A percentile compares a stretch with the other conserved stretches of the same genome.
phyloP scores from a whole-genome alignment of 2,888 invertebrate species.

The Tuberolachnus salignus region DNA sequence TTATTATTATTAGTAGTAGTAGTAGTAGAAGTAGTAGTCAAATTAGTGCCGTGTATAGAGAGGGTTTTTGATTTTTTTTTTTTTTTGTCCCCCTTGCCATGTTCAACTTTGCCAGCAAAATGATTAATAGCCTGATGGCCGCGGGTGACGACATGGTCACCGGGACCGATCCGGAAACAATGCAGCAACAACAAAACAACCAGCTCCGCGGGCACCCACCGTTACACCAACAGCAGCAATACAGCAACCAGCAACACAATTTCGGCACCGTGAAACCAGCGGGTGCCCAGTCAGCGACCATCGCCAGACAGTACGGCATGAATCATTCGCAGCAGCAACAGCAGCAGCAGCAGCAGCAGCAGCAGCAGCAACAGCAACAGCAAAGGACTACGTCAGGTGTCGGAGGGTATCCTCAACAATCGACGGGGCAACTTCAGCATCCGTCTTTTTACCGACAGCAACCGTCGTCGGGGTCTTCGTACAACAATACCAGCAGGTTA shows the following conservation, averaged over 20 bases:
- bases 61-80: too few relatives aligned
- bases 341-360: conserved; percentile 55
- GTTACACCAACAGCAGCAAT: conserved; percentile 38
- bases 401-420: neutral
- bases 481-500: neutral
- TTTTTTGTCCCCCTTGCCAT: conserved; percentile 58
- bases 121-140: conserved; percentile 64
- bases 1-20: too few relatives aligned
- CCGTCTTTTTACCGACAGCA: conserved; percentile 57
- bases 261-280: too few relatives aligned
- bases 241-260: neutral
- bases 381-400: neutral
- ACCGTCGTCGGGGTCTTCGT: conserved; percentile 46
- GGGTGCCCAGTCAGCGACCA: neutral
- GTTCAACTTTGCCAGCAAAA: conserved; percentile 64
- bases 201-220: too few relatives aligned
- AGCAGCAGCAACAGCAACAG: conserved; percentile 52
- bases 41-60: too few relatives aligned
- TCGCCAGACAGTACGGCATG: conserved; percentile 46
- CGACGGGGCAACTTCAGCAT: conserved; percentile 50
- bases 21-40: too few relatives aligned
- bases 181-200: too few relatives aligned
- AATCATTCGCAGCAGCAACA: conserved; percentile 53
- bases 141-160: conserved; percentile 61
- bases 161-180: conserved; percentile 58